These are phyloP conservation scores for Propithecus perrieri DNA, from an alignment of 2,797 vertebrate species.

Conservation along the genomic window DNA sequence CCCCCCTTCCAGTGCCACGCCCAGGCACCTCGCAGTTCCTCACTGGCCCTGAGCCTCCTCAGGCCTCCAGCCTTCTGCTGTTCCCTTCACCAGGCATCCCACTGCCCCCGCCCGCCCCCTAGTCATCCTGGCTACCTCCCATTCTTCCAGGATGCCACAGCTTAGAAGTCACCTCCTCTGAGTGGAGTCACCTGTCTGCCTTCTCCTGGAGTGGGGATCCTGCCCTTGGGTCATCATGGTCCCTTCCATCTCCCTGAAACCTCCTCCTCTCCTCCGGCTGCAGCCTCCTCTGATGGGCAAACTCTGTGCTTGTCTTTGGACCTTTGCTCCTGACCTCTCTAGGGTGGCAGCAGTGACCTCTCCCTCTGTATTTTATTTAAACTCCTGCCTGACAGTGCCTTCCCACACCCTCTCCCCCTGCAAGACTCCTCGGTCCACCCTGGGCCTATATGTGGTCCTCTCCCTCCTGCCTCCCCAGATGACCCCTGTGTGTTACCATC, in stretches of 20 bases:
- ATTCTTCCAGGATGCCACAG: neutral
- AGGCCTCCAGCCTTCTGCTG: neutral
- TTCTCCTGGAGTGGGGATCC: neutral
- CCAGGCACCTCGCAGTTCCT: neutral
- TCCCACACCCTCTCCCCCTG: neutral
- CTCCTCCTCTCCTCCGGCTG: neutral
- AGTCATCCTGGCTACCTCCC: neutral
- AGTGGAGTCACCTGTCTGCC: neutral
- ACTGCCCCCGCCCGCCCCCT: fast-evolving
- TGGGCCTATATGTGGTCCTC: neutral
- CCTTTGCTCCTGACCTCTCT: neutral
- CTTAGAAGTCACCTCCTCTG: neutral
- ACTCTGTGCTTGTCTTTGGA: neutral
- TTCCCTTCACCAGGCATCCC: neutral
- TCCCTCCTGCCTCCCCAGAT: too few relatives aligned
- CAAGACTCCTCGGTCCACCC: neutral
- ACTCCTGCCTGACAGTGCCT: neutral
- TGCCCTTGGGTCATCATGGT: neutral
- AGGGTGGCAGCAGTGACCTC: neutral
- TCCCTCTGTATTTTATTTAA: neutral
- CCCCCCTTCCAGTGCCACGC: neutral
- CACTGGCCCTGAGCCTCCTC: neutral
- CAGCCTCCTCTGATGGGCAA: neutral
- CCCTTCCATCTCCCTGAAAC: neutral
- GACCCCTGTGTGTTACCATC: neutral